These are phyloP conservation scores for Mesoligia furuncula DNA, from an alignment of 2,888 invertebrate genomes.

Conservation along the genomic window DNA sequence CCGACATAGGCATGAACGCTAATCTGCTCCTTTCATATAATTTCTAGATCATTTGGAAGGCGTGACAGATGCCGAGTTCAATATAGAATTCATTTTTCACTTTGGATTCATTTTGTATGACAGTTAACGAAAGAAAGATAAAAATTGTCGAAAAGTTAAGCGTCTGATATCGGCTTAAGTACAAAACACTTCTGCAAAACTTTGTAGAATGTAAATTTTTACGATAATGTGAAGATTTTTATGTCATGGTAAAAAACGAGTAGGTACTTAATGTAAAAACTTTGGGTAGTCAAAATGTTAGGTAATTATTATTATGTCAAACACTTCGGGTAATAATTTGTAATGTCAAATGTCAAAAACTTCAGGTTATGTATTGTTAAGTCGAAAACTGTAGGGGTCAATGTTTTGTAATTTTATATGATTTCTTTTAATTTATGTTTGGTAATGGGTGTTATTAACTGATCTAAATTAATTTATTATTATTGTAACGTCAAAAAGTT, in stretches of 20 bases:
- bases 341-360: neutral
- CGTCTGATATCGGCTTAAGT: neutral
- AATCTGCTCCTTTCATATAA: neutral
- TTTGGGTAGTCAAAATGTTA: neutral
- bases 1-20: too few relatives aligned
- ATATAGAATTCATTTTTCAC: neutral
- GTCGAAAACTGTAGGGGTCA: neutral
- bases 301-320: neutral
- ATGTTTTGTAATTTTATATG: too few relatives aligned
- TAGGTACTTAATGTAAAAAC: neutral
- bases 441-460: too few relatives aligned
- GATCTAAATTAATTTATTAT: neutral
- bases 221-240: neutral
- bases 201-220: neutral
- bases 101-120: neutral
- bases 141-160: neutral
- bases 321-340: neutral
- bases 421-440: too few relatives aligned
- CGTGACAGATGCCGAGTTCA: neutral
- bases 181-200: neutral
- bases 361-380: neutral
- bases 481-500: neutral
- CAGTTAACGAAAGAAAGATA: neutral
- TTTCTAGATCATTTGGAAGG: neutral
- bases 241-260: neutral